Base-by-base conservation (phyloP, 2,797 vertebrate genomes). In the Molossus alvarezi region DNA sequence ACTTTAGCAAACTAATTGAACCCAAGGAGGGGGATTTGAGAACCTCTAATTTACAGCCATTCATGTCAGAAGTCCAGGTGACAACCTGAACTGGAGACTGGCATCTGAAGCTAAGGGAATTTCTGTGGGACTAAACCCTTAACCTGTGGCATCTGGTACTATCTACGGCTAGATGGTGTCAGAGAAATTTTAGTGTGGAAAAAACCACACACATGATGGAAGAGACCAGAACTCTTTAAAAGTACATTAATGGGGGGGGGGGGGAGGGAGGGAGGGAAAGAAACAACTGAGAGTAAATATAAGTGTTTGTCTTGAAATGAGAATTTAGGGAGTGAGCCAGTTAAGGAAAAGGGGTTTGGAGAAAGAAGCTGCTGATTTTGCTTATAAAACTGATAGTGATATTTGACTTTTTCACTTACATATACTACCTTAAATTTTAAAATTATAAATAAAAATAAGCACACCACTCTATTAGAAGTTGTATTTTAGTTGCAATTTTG, bases 361-460 rank as follows among this genome's bases (percentile, higher is more conserved):
- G 41, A 45, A 45, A 45, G 41, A 45, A 45, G 41, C 41, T 45
- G 41, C 41, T 45, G 41, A 45, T 45, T 45, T 45, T 45, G 41
- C 6, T 45, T 45, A 5, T 45, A 33, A 33, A 33, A 33, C 41
- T 45, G 41, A 45, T 45, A 45, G 41, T 45, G 41, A 45, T 45
- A 45, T 45, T 6, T 45, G 6, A 45, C 41, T 45, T 45, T 45
- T 45, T 45, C 41, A 67, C 14, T 33, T 87, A 87, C 5, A 51
- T 55, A 75, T 62, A 62, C 86, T 67, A 41, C 20, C 75, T 91
- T 79, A 81, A 65, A 81, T 15, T 71, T 71, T 27, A 33, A 90
- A 79, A 73, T 72, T 81, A 67, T n/a, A 91, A 84, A 84, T 57
- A 57, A 77, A 82, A 83, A 67, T 41, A 92, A 87, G 41, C 18